Evolutionary conservation across 2,797 vertebrate species (phyloP).

Genomic region (Hyperoplus lanceolatus): DNA sequence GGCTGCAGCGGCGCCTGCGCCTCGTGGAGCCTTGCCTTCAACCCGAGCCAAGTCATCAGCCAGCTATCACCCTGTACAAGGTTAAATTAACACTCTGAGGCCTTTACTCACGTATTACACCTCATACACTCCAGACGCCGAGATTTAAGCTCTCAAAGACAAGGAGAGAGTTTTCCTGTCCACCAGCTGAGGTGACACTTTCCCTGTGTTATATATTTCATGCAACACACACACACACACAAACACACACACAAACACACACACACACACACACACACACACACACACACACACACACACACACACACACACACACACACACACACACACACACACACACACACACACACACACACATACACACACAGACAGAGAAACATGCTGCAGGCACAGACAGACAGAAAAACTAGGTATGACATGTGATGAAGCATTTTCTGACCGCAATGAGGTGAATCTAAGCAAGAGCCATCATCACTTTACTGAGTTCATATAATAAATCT

Average conservation of each 20-base stretch:
- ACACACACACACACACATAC: too few species aligned
- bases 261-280: too few species aligned
- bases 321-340: too few species aligned
- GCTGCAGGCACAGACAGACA: too few species aligned
- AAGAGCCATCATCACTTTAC: slow-evolving; percentile 39
- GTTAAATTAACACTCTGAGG: slow-evolving; percentile 63
- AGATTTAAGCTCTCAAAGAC: slow-evolving; percentile 5
- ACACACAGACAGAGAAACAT: too few species aligned
- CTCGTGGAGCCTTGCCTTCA: slow-evolving; percentile 48
- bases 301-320: too few species aligned
- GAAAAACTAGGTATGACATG: neutral
- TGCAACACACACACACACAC: too few species aligned
- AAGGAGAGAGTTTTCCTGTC: neutral
- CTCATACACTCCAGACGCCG: neutral
- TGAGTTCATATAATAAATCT: slow-evolving; percentile 41
- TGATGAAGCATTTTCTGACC: neutral
- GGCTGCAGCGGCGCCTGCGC: slow-evolving; percentile 22
- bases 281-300: too few species aligned
- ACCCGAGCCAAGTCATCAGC: slow-evolving; percentile 60
- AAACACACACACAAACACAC: too few species aligned
- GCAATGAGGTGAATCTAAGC: slow-evolving; percentile 11
- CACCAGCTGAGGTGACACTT: neutral
- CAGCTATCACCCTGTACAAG: slow-evolving; percentile 60
- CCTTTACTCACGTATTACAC: slow-evolving; percentile 30
- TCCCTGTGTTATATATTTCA: neutral